Evolutionary conservation across 2,113 vertebrate species (phyloP).

Genomic region (Lichenostomus cassidix): DNA sequence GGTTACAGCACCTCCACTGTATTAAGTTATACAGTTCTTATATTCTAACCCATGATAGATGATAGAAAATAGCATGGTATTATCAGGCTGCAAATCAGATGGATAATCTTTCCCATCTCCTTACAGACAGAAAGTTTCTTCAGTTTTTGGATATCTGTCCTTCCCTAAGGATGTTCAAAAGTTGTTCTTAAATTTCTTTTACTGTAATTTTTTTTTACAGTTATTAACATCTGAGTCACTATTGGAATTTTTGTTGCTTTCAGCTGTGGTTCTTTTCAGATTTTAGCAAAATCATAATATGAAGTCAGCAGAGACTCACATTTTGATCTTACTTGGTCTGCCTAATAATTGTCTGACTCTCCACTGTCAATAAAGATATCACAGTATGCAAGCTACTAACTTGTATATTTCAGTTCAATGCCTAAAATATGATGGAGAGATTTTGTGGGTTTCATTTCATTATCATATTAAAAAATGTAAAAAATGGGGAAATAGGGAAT

Average conservation of each 20-base stretch:
- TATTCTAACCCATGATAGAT: neutral
- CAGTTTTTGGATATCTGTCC: neutral
- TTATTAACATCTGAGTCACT: neutral
- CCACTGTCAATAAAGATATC: neutral
- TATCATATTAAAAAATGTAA: neutral
- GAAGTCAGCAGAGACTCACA: neutral
- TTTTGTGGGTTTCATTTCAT: constrained; percentile 11
- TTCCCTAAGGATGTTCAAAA: neutral
- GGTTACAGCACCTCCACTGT: neutral
- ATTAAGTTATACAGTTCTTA: neutral
- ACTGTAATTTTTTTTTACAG: neutral
- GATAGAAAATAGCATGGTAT: neutral
- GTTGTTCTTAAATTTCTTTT: neutral
- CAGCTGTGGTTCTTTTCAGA: neutral
- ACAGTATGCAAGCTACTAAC: neutral
- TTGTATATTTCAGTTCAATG: neutral
- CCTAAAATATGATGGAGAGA: neutral
- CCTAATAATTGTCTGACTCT: neutral
- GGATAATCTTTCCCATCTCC: neutral
- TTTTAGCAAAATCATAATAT: neutral
- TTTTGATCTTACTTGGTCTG: neutral
- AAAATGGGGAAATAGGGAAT: neutral
- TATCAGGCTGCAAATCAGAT: neutral
- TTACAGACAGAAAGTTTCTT: neutral
- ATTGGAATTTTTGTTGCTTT: neutral